These are phyloP conservation scores for Symphodus melops DNA, from an alignment of 2,113 vertebrate species.

Conservation along the genomic window DNA sequence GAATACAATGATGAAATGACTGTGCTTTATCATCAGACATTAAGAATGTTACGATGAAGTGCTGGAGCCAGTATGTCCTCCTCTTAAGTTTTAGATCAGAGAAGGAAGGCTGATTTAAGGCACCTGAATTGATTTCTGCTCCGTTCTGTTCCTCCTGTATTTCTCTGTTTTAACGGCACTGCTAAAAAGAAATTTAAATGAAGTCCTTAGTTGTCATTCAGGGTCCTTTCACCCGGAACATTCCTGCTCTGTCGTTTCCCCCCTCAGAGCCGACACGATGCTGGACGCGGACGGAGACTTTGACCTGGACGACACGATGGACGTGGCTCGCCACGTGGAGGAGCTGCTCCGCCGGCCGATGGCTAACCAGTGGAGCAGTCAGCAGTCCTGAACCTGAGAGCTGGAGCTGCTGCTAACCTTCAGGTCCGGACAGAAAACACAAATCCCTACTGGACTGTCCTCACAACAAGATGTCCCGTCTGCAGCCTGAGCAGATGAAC, in stretches of 20 bases:
- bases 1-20: too few relatives aligned
- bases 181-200: too few relatives aligned
- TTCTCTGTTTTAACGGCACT: too few relatives aligned
- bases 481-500: not conserved
- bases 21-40: too few relatives aligned
- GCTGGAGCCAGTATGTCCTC: too few relatives aligned
- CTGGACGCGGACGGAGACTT: constrained; percentile 94
- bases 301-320: constrained; percentile 94
- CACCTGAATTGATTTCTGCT: too few relatives aligned
- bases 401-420: constrained; percentile 8
- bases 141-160: too few relatives aligned
- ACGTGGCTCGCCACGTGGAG: constrained; percentile 94
- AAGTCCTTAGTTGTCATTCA: too few relatives aligned
- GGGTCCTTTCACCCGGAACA: not conserved
- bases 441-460: constrained; percentile 7
- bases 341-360: constrained; percentile 93
- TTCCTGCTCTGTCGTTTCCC: not conserved
- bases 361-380: constrained; percentile 91
- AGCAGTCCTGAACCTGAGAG: constrained; percentile 88
- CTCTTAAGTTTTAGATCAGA: too few relatives aligned
- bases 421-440: constrained; percentile 24
- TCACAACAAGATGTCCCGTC: not conserved
- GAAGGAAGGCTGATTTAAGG: too few relatives aligned
- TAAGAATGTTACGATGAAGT: too few relatives aligned
- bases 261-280: constrained; percentile 82